phyloP scores from a whole-genome alignment of 2,113 vertebrate genomes.

The Orientallactaga bullata region DNA sequence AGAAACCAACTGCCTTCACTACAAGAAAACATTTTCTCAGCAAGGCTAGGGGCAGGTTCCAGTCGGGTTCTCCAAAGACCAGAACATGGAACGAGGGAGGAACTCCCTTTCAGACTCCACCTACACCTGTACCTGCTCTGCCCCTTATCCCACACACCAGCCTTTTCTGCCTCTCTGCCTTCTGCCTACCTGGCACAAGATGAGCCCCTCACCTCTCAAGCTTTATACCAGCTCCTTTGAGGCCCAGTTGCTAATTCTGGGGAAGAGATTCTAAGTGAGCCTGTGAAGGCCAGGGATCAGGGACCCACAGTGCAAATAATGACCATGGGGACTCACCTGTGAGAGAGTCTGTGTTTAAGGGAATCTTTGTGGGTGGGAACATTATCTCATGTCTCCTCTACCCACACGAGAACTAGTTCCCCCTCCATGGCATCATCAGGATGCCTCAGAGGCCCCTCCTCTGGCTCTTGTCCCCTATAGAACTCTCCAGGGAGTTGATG shows the following conservation, averaged over 20 bases:
- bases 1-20: background rate
- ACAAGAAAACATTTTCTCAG: background rate
- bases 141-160: background rate
- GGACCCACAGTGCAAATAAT: background rate
- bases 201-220: background rate
- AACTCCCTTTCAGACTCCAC: background rate
- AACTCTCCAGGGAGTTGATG: background rate
- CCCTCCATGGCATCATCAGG: background rate
- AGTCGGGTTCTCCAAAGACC: background rate
- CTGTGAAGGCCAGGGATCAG: background rate
- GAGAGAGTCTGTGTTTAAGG: background rate
- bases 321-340: background rate
- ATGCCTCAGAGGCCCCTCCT: background rate
- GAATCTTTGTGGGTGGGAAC: background rate
- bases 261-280: background rate
- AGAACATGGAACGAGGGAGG: background rate
- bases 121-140: background rate
- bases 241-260: background rate
- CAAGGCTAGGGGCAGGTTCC: background rate
- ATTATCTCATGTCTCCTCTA: background rate
- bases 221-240: background rate
- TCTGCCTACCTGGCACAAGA: background rate
- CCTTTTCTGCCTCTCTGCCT: background rate
- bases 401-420: background rate
- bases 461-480: slow-evolving; percentile 43